Percentiles rank a stretch among this genome's conserved stretches.
These are phyloP conservation scores for Heliconius cydno DNA, from an alignment of 2,888 invertebrate species.

Conservation along the genomic window DNA sequence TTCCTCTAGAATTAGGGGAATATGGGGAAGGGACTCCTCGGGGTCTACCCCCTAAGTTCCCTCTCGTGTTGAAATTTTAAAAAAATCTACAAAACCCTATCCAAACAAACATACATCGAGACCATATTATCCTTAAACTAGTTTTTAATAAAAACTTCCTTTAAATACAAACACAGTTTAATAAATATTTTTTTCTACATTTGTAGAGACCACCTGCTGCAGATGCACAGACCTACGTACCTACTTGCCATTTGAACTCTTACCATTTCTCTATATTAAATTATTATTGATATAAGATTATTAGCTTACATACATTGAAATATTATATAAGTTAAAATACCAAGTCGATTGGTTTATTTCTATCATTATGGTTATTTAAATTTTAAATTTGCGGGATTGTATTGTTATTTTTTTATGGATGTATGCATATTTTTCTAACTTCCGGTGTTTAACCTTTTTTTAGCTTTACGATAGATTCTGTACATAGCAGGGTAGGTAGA, in stretches of 20 bases:
- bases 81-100: background rate
- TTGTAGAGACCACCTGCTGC: constrained; percentile 28
- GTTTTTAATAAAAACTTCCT: constrained; percentile 9
- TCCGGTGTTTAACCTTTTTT: background rate
- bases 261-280: constrained; percentile 27
- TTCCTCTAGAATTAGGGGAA: too few relatives aligned
- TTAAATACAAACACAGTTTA: background rate
- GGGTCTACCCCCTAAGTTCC: too few relatives aligned
- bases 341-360: constrained; percentile 21
- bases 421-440: background rate
- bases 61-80: background rate
- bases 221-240: constrained; percentile 24
- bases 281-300: constrained; percentile 38
- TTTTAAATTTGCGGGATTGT: background rate
- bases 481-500: background rate
- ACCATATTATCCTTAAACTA: constrained; percentile 18
- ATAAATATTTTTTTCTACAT: constrained; percentile 20
- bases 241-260: constrained; percentile 33
- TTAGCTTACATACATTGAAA: too few relatives aligned
- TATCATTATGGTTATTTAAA: constrained; percentile 6
- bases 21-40: too few relatives aligned
- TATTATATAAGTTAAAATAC: constrained; percentile 18
- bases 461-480: background rate
- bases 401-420: background rate
- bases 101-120: constrained; percentile 12